Conservation (phyloP, 2,797 vertebrate species). For the Pseudochaenichthys georgianus region DNA sequence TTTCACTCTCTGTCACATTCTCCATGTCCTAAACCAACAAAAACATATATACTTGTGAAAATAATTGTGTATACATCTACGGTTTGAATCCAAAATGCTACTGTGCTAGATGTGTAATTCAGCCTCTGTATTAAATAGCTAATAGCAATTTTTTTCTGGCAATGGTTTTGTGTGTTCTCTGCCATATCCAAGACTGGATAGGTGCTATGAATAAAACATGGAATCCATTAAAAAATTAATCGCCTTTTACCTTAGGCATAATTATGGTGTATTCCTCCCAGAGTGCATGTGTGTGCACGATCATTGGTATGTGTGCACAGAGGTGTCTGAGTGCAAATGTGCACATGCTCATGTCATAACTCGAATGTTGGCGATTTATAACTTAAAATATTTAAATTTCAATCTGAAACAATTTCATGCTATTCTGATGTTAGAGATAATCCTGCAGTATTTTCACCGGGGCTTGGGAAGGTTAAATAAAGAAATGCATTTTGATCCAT, state of each 20-base stretch:
- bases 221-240: conserved; percentile 86
- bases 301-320: conserved; percentile 15
- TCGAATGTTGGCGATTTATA: conserved; percentile 25
- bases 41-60: conserved; percentile 29
- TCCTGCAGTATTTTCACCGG: not conserved
- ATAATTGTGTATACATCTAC: conserved; percentile 24
- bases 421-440: not conserved
- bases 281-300: conserved; percentile 43
- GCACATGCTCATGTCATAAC: conserved; percentile 29
- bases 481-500: not conserved
- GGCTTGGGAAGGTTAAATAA: not conserved
- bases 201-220: conserved; percentile 86
- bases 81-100: conserved; percentile 20
- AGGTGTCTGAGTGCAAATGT: conserved; percentile 21
- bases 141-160: conserved; percentile 60
- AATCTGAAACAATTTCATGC: conserved; percentile 3
- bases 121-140: conserved; percentile 41
- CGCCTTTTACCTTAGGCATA: conserved; percentile 81
- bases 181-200: conserved; percentile 73
- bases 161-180: conserved; percentile 51
- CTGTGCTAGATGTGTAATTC: conserved; percentile 39
- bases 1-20: conserved; percentile 31
- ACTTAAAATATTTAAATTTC: conserved; percentile 21
- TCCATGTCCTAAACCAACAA: conserved; percentile 17
- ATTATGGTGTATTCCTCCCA: conserved; percentile 79